Base-by-base conservation (phyloP, 1,140 invertebrate species). In the Drosophila nigrodunni region DNA sequence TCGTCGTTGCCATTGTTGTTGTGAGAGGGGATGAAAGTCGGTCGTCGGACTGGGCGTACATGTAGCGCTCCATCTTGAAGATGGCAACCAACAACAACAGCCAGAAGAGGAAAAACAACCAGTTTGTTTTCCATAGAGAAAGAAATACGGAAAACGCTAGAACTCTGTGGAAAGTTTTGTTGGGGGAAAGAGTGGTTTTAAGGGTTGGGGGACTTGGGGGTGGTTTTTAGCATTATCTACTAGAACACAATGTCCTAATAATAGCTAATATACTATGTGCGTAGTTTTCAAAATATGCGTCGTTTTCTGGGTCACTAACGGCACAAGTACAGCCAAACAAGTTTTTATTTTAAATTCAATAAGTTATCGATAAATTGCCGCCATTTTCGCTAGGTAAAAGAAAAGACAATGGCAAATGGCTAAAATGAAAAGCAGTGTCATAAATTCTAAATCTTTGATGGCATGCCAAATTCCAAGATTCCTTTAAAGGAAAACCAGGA, bases 1-100 rank as follows among this genome's bases (percentile, higher is more conserved):
- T 41, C 41, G 18, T 41, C 37, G 52, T 35, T 39, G 50, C 50
- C 54, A n/a, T 62, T 60, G 35, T 62, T 78, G 46, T 66, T 76
- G 57, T 61, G 55, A 69, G 70, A 80, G 67, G 85, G 83, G 83
- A 80, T 87, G 80, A 88, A 88, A 82, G 69, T 82, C 77, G 55
- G 78, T 78, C 71, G 67, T 57, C 34, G 15, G 73, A 37, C 75
- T 83, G 60, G 82, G 72, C 68, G 75, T 69, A 30, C 25, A 62
- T 74, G 49, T 62, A 49, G 41, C 18, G 44, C 75, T 57, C 68
- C 70, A 65, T 83, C 80, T 89, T 80, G 67, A 83, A 89, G 77
- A 88, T 83, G 74, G 83, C 80, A 88, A 87, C 82, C 82, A 39
- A 65, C 43, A 50, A 60, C 41, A 75, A 59, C 67, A 71, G 72